These are phyloP conservation scores for Tachyglossus aculeatus DNA, from an alignment of 2,797 vertebrate genomes.

Conservation along the genomic window DNA sequence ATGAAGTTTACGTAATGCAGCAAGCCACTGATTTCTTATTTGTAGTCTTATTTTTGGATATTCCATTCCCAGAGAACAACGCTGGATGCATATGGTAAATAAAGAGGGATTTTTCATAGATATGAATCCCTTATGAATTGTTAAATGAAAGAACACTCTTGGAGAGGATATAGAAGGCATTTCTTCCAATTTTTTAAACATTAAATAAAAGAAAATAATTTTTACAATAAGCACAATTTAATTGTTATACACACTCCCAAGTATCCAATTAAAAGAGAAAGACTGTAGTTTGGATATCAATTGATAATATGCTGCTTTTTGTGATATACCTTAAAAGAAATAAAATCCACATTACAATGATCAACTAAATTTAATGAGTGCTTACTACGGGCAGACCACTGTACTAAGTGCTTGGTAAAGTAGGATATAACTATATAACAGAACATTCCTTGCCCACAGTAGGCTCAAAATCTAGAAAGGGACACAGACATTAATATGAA, in stretches of 20 bases:
- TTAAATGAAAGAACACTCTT: conserved; percentile 57
- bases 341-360: too few species aligned
- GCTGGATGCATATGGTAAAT: conserved; percentile 50
- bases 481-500: too few species aligned
- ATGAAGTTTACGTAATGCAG: conserved; percentile 78
- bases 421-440: too few species aligned
- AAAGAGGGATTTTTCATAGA: conserved; percentile 49
- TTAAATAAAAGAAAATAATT: conserved; percentile 13
- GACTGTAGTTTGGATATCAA: conserved; percentile 23
- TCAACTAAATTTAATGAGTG: too few species aligned
- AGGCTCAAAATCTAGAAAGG: too few species aligned
- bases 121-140: conserved; percentile 47
- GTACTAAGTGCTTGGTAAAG: too few species aligned
- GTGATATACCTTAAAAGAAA: background rate
- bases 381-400: too few species aligned
- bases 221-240: conserved; percentile 19
- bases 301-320: conserved; percentile 19
- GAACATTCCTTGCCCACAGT: too few species aligned
- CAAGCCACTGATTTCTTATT: conserved; percentile 81
- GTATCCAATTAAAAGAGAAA: conserved; percentile 23
- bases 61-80: conserved; percentile 52
- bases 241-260: conserved; percentile 1
- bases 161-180: conserved; percentile 34
- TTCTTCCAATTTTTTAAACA: conserved; percentile 27
- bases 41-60: conserved; percentile 79